phyloP scores from a whole-genome alignment of 2,113 vertebrate genomes.

The Phrynosoma platyrhinos region DNA sequence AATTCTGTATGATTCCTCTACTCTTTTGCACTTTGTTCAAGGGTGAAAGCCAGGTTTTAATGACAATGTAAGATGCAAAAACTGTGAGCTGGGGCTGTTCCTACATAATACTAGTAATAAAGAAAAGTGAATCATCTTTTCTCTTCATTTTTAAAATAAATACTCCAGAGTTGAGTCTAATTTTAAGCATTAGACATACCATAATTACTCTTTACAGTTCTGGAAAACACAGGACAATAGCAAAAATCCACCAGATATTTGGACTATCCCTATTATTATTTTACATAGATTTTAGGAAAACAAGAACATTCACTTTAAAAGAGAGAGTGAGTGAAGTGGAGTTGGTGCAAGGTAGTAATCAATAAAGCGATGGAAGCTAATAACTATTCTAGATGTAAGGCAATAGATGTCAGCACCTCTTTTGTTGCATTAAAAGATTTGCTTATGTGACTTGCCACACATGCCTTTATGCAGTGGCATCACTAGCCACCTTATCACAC shows the following conservation, averaged over 20 bases:
- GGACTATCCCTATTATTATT: slow-evolving; percentile 30
- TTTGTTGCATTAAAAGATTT: slow-evolving; percentile 18
- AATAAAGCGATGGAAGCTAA: neutral
- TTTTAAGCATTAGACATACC: slow-evolving; percentile 24
- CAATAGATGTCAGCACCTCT: neutral
- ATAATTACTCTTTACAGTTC: slow-evolving; percentile 15
- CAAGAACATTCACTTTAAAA: slow-evolving; percentile 22
- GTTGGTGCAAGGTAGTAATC: neutral
- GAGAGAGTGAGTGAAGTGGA: neutral
- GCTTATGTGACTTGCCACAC: slow-evolving; percentile 14
- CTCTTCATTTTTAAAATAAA: neutral
- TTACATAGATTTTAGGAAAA: slow-evolving; percentile 24
- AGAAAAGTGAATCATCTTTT: neutral
- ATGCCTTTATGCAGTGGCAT: neutral
- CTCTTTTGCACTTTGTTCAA: neutral
- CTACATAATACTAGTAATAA: neutral
- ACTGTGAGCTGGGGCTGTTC: neutral
- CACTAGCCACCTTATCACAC: too few species aligned
- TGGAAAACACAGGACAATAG: slow-evolving; percentile 31
- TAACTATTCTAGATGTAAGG: slow-evolving; percentile 18
- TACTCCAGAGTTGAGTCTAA: slow-evolving; percentile 38
- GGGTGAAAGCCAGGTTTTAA: neutral
- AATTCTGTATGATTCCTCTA: neutral
- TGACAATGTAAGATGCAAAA: neutral
- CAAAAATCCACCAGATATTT: slow-evolving; percentile 21